Conservation (phyloP, 2,113 vertebrate genomes). For the Zosterops pallidus region DNA sequence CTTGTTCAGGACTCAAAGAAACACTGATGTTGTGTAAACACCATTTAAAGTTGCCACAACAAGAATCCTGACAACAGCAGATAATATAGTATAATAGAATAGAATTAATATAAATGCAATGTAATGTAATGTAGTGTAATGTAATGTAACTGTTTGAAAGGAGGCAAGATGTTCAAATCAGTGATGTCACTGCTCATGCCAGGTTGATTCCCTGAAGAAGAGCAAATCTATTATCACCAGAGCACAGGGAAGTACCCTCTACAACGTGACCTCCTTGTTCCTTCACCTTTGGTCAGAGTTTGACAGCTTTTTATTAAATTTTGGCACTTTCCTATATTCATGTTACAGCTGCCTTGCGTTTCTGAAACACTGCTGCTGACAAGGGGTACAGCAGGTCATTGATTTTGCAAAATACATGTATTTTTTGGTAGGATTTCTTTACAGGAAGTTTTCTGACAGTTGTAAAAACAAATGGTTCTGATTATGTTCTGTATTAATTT, state of each 20-base stretch:
- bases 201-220: neutral
- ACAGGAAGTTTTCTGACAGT: neutral
- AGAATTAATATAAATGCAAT: neutral
- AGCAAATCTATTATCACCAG: neutral
- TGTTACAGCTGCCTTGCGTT: neutral
- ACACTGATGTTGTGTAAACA: constrained; percentile 13
- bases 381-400: neutral
- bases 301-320: neutral
- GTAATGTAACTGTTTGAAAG: neutral
- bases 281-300: neutral
- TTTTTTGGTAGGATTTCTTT: neutral
- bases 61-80: neutral
- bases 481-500: neutral
- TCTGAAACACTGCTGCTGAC: neutral
- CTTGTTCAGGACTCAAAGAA: neutral
- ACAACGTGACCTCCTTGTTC: neutral
- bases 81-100: neutral
- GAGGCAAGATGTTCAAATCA: neutral
- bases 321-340: neutral
- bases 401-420: neutral
- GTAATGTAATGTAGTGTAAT: neutral
- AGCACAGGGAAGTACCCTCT: neutral
- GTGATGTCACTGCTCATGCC: neutral
- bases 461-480: neutral
- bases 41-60: constrained; percentile 18